Conservation (phyloP, 2,888 invertebrate genomes). For the Tenthredo mesomela region DNA sequence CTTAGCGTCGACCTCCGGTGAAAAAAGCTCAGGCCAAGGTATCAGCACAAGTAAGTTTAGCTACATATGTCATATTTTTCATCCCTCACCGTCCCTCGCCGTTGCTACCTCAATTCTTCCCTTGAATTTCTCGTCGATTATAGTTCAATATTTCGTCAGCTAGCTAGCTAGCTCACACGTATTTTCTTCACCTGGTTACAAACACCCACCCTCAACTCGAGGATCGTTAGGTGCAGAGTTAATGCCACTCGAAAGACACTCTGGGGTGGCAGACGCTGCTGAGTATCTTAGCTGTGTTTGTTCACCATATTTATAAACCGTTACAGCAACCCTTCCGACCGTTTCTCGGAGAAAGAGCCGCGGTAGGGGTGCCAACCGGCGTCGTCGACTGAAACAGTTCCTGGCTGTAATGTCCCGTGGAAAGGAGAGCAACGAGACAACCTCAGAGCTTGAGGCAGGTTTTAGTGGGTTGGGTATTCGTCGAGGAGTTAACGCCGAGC, state of each 20-base stretch:
- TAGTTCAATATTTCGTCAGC: not conserved
- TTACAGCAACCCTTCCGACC: conserved; percentile 46
- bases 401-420: conserved; percentile 25
- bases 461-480: not conserved
- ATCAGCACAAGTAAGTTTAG: conserved; percentile 31
- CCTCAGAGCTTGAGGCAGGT: not conserved
- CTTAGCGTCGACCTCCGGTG: conserved; percentile 16
- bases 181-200: not conserved
- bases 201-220: conserved; percentile 1
- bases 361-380: not conserved
- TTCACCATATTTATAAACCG: conserved; percentile 29
- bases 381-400: conserved; percentile 39
- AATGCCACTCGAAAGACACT: conserved; percentile 27
- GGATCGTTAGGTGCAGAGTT: conserved; percentile 18
- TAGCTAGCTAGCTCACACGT: not conserved
- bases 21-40: not conserved
- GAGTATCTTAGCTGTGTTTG: not conserved
- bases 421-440: conserved; percentile 26
- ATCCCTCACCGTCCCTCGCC: not conserved
- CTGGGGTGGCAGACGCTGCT: not conserved
- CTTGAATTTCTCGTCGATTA: not conserved
- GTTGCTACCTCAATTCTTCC: not conserved
- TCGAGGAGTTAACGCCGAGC: conserved; percentile 20
- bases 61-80: not conserved
- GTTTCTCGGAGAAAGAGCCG: conserved; percentile 19